Conservation (phyloP, 2,888 invertebrate genomes). For the Drosophila pegasa region DNA sequence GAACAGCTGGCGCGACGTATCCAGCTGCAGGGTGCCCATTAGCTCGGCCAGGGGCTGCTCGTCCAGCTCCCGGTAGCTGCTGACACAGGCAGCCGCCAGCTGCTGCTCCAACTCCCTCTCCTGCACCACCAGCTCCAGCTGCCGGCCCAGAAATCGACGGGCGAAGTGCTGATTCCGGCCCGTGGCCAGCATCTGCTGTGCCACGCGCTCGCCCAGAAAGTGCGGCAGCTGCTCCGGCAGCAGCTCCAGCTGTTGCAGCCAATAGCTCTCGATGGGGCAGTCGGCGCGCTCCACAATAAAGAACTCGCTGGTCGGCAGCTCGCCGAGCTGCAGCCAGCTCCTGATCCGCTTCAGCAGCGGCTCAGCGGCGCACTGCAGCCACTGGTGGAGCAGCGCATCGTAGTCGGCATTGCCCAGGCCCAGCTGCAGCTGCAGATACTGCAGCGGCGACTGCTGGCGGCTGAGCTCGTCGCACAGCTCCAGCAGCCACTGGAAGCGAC, state of each 20-base stretch:
- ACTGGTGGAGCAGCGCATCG: slow-evolving; percentile 27
- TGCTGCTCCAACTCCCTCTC: neutral
- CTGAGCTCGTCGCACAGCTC: slow-evolving; percentile 1
- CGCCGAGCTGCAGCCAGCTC: slow-evolving; percentile 41
- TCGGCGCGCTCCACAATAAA: slow-evolving; percentile 11
- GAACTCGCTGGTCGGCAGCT: slow-evolving; percentile 27
- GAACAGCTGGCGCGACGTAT: slow-evolving; percentile 32
- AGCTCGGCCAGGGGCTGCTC: slow-evolving; percentile 25
- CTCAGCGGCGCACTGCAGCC: slow-evolving; percentile 26
- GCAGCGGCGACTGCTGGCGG: slow-evolving; percentile 9
- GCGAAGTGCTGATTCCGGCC: slow-evolving; percentile 39
- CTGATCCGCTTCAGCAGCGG: slow-evolving; percentile 22
- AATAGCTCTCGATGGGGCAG: slow-evolving; percentile 12
- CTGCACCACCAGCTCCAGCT: neutral
- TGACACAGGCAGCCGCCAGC: slow-evolving; percentile 8
- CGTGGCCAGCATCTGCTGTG: slow-evolving; percentile 24
- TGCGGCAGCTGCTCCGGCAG: slow-evolving; percentile 24
- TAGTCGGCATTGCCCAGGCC: neutral
- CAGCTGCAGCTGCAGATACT: slow-evolving; percentile 32
- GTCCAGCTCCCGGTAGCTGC: slow-evolving; percentile 16
- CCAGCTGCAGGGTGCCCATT: slow-evolving; percentile 5
- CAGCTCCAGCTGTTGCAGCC: slow-evolving; percentile 39
- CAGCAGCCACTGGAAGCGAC: slow-evolving; percentile 40
- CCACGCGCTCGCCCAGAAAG: slow-evolving; percentile 22
- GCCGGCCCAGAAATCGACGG: slow-evolving; percentile 9